Conservation (phyloP, 2,113 vertebrate species). For the Nerophis ophidion region DNA sequence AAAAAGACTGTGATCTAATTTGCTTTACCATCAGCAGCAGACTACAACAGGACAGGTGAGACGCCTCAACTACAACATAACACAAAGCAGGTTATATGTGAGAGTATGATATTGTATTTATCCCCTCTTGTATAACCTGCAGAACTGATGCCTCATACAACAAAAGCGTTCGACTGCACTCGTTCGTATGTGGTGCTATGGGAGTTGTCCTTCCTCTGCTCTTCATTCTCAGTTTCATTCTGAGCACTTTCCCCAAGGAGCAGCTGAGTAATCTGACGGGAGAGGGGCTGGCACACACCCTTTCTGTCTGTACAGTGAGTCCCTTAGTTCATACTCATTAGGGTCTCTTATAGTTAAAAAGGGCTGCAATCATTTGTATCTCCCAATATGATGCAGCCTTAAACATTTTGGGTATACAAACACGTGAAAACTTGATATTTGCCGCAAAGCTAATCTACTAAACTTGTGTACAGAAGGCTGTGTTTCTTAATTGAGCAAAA, state of each 20-base stretch:
- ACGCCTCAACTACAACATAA: background rate
- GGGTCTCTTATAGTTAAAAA: no score
- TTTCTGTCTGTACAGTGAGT: conserved; percentile 53
- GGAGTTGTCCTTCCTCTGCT: conserved; percentile 64
- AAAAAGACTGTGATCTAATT: conserved; percentile 73
- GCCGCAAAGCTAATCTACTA: no score
- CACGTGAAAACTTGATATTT: no score
- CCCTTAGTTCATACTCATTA: background rate
- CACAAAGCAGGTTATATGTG: background rate
- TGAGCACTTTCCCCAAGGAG: conserved; percentile 58
- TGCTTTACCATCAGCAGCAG: conserved; percentile 60
- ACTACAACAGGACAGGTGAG: conserved; percentile 70
- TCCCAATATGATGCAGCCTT: no score
- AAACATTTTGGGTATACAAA: no score
- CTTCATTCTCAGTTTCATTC: conserved; percentile 68
- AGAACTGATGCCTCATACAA: conserved; percentile 63
- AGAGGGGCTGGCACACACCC: conserved; percentile 44
- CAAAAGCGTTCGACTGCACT: conserved; percentile 61
- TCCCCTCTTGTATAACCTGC: conserved; percentile 19
- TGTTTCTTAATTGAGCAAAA: no score
- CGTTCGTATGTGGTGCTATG: conserved; percentile 62
- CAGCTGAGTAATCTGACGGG: conserved; percentile 63
- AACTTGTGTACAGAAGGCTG: no score
- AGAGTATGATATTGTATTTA: conserved; percentile 9
- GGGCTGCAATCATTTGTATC: no score